phyloP scores from a whole-genome alignment of 2,888 invertebrate species.

The Heteromyza rotundicornis region DNA sequence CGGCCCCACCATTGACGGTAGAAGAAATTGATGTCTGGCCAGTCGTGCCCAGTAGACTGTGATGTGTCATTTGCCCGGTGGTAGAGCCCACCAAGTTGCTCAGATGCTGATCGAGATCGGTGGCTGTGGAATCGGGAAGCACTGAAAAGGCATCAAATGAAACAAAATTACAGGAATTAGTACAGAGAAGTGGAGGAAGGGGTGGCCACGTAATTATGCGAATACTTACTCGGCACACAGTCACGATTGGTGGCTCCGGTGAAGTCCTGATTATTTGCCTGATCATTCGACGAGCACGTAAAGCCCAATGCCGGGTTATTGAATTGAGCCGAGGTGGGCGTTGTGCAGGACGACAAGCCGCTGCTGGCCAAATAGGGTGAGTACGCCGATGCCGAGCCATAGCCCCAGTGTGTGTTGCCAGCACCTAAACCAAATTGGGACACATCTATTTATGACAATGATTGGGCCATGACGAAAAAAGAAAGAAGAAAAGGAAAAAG shows the following conservation, averaged over 20 bases:
- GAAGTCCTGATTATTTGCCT: constrained; percentile 67
- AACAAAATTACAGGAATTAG: background rate
- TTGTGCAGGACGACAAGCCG: constrained; percentile 76
- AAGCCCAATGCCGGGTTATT: constrained; percentile 78
- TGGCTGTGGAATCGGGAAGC: constrained; percentile 79
- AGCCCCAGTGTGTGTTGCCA: constrained; percentile 88
- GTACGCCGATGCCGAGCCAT: constrained; percentile 83
- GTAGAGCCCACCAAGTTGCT: constrained; percentile 70
- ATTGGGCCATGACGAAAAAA: constrained; percentile 17
- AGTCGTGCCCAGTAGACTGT: constrained; percentile 60
- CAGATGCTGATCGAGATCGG: constrained; percentile 76
- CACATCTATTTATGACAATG: constrained; percentile 70
- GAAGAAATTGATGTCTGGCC: constrained; percentile 63
- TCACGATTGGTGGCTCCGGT: constrained; percentile 67
- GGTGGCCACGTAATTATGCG: background rate
- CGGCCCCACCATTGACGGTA: constrained; percentile 53
- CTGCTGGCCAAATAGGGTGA: constrained; percentile 80
- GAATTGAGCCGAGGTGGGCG: constrained; percentile 74
- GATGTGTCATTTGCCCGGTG: constrained; percentile 63
- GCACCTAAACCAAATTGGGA: constrained; percentile 84
- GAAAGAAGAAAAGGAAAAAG: constrained; percentile 21
- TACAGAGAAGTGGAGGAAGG: background rate
- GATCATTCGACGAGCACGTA: constrained; percentile 73
- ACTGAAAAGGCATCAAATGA: too few species aligned
- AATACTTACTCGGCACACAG: constrained; percentile 62